Evolutionary conservation across 1,140 invertebrate genomes (phyloP), one percentile per base, ranked within the genome.

Genomic region (Bombus soroeensis): DNA sequence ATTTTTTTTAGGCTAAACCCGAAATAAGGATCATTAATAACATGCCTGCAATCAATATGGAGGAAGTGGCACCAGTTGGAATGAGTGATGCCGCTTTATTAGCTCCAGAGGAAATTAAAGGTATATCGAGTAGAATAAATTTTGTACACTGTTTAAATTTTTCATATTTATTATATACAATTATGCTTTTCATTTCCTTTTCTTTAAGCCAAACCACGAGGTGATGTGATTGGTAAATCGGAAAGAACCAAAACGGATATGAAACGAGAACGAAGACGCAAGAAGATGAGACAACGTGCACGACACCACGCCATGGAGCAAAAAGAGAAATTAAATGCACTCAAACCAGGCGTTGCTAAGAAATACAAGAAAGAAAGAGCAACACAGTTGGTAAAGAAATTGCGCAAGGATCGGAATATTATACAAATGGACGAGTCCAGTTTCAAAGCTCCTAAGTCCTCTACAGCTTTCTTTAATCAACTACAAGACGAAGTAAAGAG

Each of bases 21-120:
- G 99, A 99, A 91, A 94, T 99, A 1, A 98, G 98, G 95, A 98
- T 99, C 88, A 95, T 99, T 2, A 98, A 96, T 76, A 99, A 99
- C 94, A 95, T 98, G 86, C 98, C 99, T 32, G 98, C 98, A 8
- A 97, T 99, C 76, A 96, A 95, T 47, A 98, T 99, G 96, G 99
- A 99, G 95, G 99, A 99, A 95, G 98, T 99, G n/a, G 98, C 98
- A 6, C 99, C 99, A 53, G 96, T 98, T 4, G 97, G 97, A 39
- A 96, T 97, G 1, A 98, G 97, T 92, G 98, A 99, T 96, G 98
- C 97, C 25, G 96, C 97, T 1, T 94, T 99, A 34, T 95, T 99
- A 68, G 99, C 99, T 37, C 99, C 99, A 6, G 98, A 99, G 95
- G 99, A 99, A 97, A 95, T 99, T 28, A 97, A 97, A 95, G 96